Base-by-base conservation (phyloP, 2,888 invertebrate genomes). In the Osmoderma eremita region DNA sequence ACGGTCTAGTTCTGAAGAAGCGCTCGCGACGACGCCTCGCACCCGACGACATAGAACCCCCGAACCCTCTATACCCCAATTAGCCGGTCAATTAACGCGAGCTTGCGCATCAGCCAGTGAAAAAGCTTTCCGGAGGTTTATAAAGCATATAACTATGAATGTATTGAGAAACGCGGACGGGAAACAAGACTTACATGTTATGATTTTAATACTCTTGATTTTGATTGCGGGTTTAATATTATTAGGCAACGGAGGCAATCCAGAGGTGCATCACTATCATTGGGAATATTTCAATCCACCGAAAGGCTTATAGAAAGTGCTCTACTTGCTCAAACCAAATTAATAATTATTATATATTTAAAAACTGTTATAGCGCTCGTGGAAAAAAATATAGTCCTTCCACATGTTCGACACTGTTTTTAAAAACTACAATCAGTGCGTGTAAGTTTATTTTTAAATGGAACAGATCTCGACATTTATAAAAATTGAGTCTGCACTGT, bases 251-350 rank as follows among this genome's bases (percentile, higher is more conserved):
- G 90, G 91, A 69, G 89, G 88, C 71, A 83, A 83, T 56, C 84
- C 83, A 69, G 89, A 90, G 56, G 87, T 92, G 72, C 92, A 94
- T 79, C 89, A 91, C 75, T 91, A 93, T 79, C 93, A 93, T 75
- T 94, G 94, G 94, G 94, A 94, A 80, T 94, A 90, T 80, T 92
- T 93, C 75, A 93, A 93, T 83, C 93, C 93, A 10, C 93, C 93
- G 6, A 88, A 88, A 69, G 87, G 82, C 73, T 75, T 79, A 72
- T 81, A 76, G 77, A 30, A 24, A 30, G 30, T 42, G 45, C 45
- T 24, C 45, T 53, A 30, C 30, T 30, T 56, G 22, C 42, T 42
- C 56, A 30, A 61, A 20, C 6, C 18, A 48, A 48, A 15, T 48
- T 20, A n/a, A 18, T 20, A 6, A 10, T 48, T 48, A 12, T 48